Evolutionary conservation across 1,140 invertebrate species (phyloP).

Genomic region (Heliconius nattereri): DNA sequence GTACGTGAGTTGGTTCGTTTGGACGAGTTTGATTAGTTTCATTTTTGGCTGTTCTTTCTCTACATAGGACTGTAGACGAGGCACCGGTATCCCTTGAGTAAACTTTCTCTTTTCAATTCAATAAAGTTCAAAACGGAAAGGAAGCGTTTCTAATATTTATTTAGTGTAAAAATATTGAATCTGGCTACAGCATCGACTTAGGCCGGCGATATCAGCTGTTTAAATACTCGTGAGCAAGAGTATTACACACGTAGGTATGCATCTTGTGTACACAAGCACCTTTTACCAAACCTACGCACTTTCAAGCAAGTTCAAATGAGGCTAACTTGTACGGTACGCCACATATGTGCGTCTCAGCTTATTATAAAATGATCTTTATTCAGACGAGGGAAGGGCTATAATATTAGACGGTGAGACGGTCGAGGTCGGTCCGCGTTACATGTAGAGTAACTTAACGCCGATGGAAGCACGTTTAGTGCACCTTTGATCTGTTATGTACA

Average conservation of each 20-base stretch:
- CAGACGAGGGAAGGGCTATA: neutral
- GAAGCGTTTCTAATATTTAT: neutral
- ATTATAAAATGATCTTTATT: conserved; percentile 24
- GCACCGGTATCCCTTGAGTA: neutral
- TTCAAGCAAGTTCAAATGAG: conserved; percentile 37
- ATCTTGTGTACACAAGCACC: conserved; percentile 32
- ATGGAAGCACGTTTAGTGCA: conserved; percentile 48
- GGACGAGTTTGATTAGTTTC: neutral
- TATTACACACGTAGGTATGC: conserved; percentile 18
- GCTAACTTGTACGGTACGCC: conserved; percentile 35
- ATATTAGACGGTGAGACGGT: neutral
- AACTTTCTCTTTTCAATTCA: conserved; percentile 11
- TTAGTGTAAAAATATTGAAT: conserved; percentile 14
- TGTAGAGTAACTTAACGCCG: conserved; percentile 42
- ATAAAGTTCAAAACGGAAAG: neutral
- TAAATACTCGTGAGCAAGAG: conserved; percentile 19
- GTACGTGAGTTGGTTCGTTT: conserved; percentile 18
- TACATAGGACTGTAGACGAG: neutral
- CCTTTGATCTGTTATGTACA: conserved; percentile 50
- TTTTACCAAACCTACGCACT: conserved; percentile 40
- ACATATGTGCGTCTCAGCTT: neutral
- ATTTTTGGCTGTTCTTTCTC: conserved; percentile 15
- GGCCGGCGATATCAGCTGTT: conserved; percentile 20
- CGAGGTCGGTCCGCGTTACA: neutral
- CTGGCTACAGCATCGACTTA: neutral